Base-by-base conservation (phyloP, 92 coral and sea anemone genomes). In the Porites cylindrica region DNA sequence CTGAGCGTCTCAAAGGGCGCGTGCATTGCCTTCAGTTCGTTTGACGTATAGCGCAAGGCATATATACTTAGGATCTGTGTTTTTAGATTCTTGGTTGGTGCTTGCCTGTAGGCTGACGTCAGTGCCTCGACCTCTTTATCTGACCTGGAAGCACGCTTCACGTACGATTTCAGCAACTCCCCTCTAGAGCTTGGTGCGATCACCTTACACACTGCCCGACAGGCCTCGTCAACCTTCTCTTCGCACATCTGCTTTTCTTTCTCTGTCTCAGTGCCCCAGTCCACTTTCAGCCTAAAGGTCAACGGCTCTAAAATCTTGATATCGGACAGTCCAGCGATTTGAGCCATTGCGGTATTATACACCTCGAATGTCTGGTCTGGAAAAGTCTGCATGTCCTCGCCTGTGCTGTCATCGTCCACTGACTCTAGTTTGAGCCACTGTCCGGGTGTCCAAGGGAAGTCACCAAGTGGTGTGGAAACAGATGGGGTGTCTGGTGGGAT, bases 401-500 rank as follows among this genome's bases (percentile, higher is more conserved):
- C 23, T 21, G 23, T 21, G 23, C 23, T 21, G 23, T 21, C 23
- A 21, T 21, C 23, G 23, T 21, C 23, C 23, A 21, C 23, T 21
- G 23, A 21, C 23, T 21, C 23, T 21, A 21, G 23, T 21, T 21
- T 21, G 23, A 9, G 72, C 72, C 72, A 66, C 19, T 66, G 32
- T 10, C 72, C 72, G 0, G 23, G 23, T 21, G 23, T 21, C 16
- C 3, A 43, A 10, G 72, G 32, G 32, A 19, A 19, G 72, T 66
- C 72, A 66, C 72, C 7, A 66, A 5, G 26, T 10, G 9, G 70
- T 52, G 70, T 26, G 43, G 70, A 58, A 23, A 24, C 43, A 53
- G 84, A 23, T 79, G 84, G 84, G 47, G 74, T 79, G 69, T 58
- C 50, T 56, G 72, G 72, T 59, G 59, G 51, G 29, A 58, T 62